Conservation (phyloP, 2,888 invertebrate genomes). For the Nemotelus pantherinus region DNA sequence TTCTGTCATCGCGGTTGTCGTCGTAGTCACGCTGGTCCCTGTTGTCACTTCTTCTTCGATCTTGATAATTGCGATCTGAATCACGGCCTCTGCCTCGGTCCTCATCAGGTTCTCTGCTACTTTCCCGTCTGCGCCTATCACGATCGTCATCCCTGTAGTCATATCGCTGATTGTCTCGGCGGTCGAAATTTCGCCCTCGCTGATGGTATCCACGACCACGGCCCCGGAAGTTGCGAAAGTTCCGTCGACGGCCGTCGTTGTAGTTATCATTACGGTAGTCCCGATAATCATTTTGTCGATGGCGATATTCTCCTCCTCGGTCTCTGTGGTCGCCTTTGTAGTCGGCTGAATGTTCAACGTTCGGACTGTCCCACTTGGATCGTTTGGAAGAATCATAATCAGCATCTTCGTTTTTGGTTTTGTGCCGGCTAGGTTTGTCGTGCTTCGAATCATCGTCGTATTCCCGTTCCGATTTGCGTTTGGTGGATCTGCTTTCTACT, state of each 20-base stretch:
- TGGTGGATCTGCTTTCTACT: background rate
- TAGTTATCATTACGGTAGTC: background rate
- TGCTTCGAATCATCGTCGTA: background rate
- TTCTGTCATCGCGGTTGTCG: constrained; percentile 46
- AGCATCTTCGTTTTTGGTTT: constrained; percentile 11
- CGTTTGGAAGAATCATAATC: constrained; percentile 50
- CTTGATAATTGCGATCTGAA: background rate
- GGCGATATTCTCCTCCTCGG: constrained; percentile 33
- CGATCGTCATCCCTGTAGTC: background rate
- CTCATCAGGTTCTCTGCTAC: background rate
- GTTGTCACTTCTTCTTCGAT: background rate
- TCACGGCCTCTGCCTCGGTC: constrained; percentile 16
- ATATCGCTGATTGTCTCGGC: no score
- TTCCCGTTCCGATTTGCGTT: background rate
- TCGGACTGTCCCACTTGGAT: constrained; percentile 60
- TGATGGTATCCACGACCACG: background rate
- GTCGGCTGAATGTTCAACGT: constrained; percentile 36
- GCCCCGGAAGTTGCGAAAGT: constrained; percentile 10
- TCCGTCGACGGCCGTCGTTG: constrained; percentile 1
- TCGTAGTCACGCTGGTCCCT: constrained; percentile 49
- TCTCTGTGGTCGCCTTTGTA: constrained; percentile 30
- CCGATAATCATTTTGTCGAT: constrained; percentile 22
- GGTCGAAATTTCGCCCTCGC: no score
- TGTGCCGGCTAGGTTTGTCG: background rate
- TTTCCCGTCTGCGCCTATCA: background rate